Base-by-base conservation (phyloP, 2,113 vertebrate species). In the Pelvicachromis taeniatus region DNA sequence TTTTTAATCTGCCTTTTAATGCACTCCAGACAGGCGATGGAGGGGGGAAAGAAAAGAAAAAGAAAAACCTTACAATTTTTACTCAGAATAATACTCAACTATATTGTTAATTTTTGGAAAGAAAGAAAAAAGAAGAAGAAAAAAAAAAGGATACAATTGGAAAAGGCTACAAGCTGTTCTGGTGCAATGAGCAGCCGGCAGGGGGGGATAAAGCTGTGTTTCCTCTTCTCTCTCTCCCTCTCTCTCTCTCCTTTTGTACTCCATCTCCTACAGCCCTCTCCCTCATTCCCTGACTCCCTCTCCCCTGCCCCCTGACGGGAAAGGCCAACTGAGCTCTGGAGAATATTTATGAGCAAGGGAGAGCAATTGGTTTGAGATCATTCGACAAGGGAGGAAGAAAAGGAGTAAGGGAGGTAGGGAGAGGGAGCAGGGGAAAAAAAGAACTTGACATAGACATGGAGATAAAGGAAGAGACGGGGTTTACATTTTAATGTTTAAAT, bases 251-350 rank as follows among this genome's bases (percentile, higher is more conserved):
- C 29, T 45, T 65, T 53, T 77, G 50, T 55, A 38, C 42, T 58
- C 26, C 50, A 56, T 35, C 63, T 78, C 85, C 79, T 84, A 77
- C 63, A 29, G 58, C 48, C 78, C 42, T 77, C 63, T 65, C 65
- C 59, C 77, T 77, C 70, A 50, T 73, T 73, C 45, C 78, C 56
- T 8, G n/a, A 82, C 87, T 84, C 80, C 88, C 59, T 68, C 84
- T 80, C 38, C 77, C 78, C 78, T 87, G 83, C 75, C 91, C 89
- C 82, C 84, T 88, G 84, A 93, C 75, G 53, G 82, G 68, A 92
- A 91, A 93, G 93, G 94, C 94, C 93, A 93, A 89, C 87, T 23
- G 87, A 91, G 90, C 93, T 93, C 93, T 88, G 86, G 92, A 90
- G 92, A 93, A 94, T 93, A 94, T 93, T 93, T 93, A 94, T 92